These are phyloP conservation scores for Ennomos erosarius DNA, from an alignment of 2,888 invertebrate species.

Conservation along the genomic window DNA sequence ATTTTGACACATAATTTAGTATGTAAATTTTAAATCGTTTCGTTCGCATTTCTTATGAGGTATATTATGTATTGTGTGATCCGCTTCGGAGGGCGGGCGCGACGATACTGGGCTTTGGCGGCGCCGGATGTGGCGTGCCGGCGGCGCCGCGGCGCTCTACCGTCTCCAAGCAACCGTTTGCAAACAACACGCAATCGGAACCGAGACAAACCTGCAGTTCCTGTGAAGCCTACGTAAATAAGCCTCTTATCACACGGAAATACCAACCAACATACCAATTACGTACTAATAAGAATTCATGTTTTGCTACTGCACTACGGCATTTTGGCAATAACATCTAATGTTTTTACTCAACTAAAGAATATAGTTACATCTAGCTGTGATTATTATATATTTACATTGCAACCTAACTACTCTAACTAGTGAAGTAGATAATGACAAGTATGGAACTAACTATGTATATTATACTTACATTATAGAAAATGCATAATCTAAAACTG, in stretches of 20 bases:
- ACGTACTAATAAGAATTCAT: conserved; percentile 14
- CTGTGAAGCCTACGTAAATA: conserved; percentile 26
- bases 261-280: conserved; percentile 10
- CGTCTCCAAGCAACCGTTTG: conserved; percentile 76
- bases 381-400: no score
- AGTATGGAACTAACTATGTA: no score
- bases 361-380: no score
- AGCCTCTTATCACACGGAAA: conserved; percentile 16
- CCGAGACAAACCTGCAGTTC: conserved; percentile 35
- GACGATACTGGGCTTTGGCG: conserved; percentile 63
- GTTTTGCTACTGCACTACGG: conserved; percentile 1
- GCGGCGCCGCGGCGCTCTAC: conserved; percentile 55
- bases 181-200: conserved; percentile 69
- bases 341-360: no score
- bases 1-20: not conserved
- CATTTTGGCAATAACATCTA: not conserved
- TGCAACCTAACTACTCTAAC: no score
- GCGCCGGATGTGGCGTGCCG: conserved; percentile 71
- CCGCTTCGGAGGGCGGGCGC: conserved; percentile 66
- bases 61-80: conserved; percentile 26
- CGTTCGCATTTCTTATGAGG: conserved; percentile 22
- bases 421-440: no score
- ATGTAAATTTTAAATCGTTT: conserved; percentile 16
- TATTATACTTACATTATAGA: no score
- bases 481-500: no score